Percentiles rank a stretch among this genome's conserved stretches.
phyloP scores from a whole-genome alignment of 2,797 vertebrate species.

The Arnoldichthys spilopterus region DNA sequence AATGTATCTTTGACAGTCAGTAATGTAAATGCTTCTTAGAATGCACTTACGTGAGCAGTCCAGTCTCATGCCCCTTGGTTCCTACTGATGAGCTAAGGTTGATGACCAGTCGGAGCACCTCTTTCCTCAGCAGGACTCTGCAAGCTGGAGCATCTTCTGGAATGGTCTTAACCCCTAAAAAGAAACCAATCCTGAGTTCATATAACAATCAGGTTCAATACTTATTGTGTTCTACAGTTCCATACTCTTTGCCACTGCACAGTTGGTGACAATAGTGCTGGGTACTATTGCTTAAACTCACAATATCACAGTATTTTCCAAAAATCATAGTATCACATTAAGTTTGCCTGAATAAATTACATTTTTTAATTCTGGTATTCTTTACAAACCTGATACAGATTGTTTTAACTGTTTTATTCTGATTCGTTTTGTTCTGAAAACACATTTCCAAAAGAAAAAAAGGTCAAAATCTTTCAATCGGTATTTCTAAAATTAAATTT shows the following conservation, averaged over 20 bases:
- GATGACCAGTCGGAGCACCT: slow-evolving; percentile 94
- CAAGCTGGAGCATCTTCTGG: slow-evolving; percentile 94
- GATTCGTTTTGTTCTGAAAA: too few relatives aligned
- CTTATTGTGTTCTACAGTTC: neutral
- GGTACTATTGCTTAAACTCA: too few relatives aligned
- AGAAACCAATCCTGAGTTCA: neutral
- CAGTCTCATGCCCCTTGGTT: slow-evolving; percentile 98
- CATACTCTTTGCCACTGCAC: neutral
- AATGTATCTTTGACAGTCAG: neutral
- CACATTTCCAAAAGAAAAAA: too few relatives aligned
- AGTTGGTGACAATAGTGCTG: neutral
- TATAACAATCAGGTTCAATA: neutral
- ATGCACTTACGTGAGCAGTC: slow-evolving; percentile 91
- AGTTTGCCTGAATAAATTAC: too few relatives aligned
- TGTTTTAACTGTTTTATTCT: too few relatives aligned
- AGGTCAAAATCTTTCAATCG: too few relatives aligned
- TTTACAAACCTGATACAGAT: too few relatives aligned
- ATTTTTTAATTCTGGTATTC: too few relatives aligned
- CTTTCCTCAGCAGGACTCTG: slow-evolving; percentile 93
- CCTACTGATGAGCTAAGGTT: slow-evolving; percentile 98
- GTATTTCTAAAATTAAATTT: too few relatives aligned
- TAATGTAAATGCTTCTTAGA: neutral
- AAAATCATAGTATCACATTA: too few relatives aligned
- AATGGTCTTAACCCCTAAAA: slow-evolving; percentile 88
- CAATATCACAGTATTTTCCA: too few relatives aligned